Conservation (phyloP, 2,113 vertebrate species). For the Gopherus flavomarginatus region DNA sequence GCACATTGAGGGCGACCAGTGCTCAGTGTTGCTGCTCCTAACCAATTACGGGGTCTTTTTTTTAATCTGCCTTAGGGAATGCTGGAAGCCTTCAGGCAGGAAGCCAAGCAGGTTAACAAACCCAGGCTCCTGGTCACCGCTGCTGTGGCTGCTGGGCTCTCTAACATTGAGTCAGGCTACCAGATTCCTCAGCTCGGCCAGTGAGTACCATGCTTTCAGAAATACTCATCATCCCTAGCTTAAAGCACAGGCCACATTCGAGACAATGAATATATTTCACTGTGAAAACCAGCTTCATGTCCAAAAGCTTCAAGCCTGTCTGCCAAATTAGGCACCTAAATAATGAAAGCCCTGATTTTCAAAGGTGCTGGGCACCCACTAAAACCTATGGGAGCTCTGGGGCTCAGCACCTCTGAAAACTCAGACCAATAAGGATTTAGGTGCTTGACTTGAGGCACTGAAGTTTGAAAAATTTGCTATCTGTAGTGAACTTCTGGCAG, state of each 20-base stretch:
- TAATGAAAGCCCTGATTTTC: neutral
- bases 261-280: neutral
- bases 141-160: constrained; percentile 78
- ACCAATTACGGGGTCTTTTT: neutral
- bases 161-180: constrained; percentile 78
- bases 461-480: neutral
- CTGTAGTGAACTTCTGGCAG: neutral
- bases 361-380: neutral
- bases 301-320: neutral
- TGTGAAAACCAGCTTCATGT: neutral
- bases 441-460: neutral
- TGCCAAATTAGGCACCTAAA: neutral
- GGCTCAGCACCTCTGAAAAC: neutral
- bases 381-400: neutral
- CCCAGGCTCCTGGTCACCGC: constrained; percentile 81
- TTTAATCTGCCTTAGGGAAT: constrained; percentile 71
- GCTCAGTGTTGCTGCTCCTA: neutral
- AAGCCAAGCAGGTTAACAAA: constrained; percentile 73
- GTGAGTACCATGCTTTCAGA: constrained; percentile 58
- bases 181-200: constrained; percentile 77
- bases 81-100: constrained; percentile 78
- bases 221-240: neutral
- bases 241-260: neutral
- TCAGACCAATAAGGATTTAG: neutral
- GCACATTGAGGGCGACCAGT: neutral